Evolutionary conservation across 2,113 vertebrate genomes (phyloP), one percentile per base, ranked within the genome.

Genomic region (Menura novaehollandiae): DNA sequence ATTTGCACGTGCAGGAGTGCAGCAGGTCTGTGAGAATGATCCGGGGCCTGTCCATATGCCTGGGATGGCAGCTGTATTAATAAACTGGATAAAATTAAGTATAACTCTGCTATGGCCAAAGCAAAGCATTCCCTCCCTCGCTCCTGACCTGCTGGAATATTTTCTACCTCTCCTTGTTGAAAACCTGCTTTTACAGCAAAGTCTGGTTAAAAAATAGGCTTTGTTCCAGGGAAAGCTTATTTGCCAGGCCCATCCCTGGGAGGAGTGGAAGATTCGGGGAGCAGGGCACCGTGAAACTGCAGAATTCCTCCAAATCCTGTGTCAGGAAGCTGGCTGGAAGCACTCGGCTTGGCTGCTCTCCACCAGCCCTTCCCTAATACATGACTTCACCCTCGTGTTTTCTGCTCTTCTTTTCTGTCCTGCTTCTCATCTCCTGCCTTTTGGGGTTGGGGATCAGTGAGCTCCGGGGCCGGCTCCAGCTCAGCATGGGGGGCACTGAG

Each of bases 361-460:
- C 85, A 92, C 28, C 11, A 84, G 46, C 80, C 53, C 63, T 92
- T 93, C 95, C 73, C 68, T 59, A 24, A 63, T 2, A 3, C 44
- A 75, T 51, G 35, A 82, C 53, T 83, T 83, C 71, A 76, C n/a
- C 32, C 78, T 76, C 4, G 5, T 59, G 74, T 47, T 85, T 91
- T 53, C 85, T 75, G 15, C 58, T 59, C 82, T 94, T 26, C 84
- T 85, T 79, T 90, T 82, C 88, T 76, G 74, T 35, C 71, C 94
- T 96, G 91, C 63, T 81, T 81, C 83, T 62, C 83, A 74, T 84
- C 94, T 88, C 67, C 88, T 74, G 62, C 59, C 37, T 35, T n/a
- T 47, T 11, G 91, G n/a, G n/a, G 37, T 0, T 33, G 56, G 51
- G 9, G 41, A 52, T 37, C 59, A 10, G 53, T 46, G 58, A 39